phyloP scores from a whole-genome alignment of 2,797 vertebrate genomes.

The Calcarius lapponicus region DNA sequence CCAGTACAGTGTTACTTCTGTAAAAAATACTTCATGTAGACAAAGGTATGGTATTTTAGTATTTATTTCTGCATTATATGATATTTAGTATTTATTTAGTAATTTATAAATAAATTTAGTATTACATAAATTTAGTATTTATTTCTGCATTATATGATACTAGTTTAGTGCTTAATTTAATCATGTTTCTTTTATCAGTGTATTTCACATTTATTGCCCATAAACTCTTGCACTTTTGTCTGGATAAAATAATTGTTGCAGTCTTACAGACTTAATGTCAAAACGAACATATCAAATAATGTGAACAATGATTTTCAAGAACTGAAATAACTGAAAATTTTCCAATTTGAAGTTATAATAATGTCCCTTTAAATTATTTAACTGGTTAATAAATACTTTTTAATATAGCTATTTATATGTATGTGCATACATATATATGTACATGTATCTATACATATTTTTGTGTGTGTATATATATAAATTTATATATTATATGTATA shows the following conservation, averaged over 20 bases:
- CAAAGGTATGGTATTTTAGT: not conserved
- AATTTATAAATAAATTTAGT: too few species aligned
- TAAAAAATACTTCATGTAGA: not conserved
- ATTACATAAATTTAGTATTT: too few species aligned
- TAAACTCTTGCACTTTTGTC: not conserved
- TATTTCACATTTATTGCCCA: not conserved
- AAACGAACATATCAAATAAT: not conserved
- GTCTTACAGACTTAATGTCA: not conserved
- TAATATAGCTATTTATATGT: not conserved
- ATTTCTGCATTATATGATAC: not conserved
- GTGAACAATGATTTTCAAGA: not conserved
- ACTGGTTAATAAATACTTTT: not conserved
- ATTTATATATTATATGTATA: too few species aligned
- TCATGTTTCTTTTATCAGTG: not conserved
- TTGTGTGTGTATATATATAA: not conserved
- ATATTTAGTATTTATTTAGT: too few species aligned
- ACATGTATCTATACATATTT: too few species aligned
- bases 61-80: too few species aligned
- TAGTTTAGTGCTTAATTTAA: not conserved
- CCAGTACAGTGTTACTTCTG: fast-evolving
- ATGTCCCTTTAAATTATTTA: not conserved
- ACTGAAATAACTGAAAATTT: not conserved
- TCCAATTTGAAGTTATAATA: not conserved
- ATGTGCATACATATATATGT: too few species aligned
- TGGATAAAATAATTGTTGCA: not conserved